phyloP scores from a whole-genome alignment of 2,797 vertebrate species.

The Lepilemur ruficaudatus region DNA sequence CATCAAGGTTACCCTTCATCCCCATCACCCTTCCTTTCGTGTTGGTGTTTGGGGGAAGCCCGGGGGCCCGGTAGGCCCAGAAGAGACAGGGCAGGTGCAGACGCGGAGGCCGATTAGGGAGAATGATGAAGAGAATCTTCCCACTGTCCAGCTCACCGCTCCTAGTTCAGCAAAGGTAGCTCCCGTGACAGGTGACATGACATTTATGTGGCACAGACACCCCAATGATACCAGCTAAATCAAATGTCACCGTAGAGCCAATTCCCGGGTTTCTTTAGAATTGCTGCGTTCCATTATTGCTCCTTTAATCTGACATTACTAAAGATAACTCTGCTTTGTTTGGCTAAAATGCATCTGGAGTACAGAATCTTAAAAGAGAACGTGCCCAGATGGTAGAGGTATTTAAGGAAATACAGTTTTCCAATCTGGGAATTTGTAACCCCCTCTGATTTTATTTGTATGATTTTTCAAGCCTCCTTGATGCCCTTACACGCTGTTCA shows the following conservation, averaged over 20 bases:
- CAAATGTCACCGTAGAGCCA: background rate
- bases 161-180: background rate
- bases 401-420: slow-evolving; percentile 74
- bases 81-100: background rate
- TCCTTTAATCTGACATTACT: slow-evolving; percentile 54
- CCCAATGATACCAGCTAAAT: background rate
- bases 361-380: slow-evolving; percentile 59
- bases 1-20: background rate
- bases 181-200: background rate
- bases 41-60: background rate
- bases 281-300: background rate
- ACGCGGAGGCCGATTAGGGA: background rate
- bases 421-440: slow-evolving; percentile 56
- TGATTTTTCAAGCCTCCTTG: slow-evolving; percentile 1
- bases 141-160: background rate
- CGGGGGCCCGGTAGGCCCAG: no score
- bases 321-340: slow-evolving; percentile 74
- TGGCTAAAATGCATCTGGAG: slow-evolving; percentile 70
- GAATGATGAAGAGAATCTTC: background rate
- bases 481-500: background rate
- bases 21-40: background rate
- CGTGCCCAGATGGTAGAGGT: slow-evolving; percentile 62
- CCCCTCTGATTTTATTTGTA: slow-evolving; percentile 59
- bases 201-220: background rate
- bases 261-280: background rate